A percentile compares a stretch with the other conserved stretches of the same genome.
phyloP scores from a whole-genome alignment of 2,113 vertebrate genomes.

The Orientallactaga bullata region DNA sequence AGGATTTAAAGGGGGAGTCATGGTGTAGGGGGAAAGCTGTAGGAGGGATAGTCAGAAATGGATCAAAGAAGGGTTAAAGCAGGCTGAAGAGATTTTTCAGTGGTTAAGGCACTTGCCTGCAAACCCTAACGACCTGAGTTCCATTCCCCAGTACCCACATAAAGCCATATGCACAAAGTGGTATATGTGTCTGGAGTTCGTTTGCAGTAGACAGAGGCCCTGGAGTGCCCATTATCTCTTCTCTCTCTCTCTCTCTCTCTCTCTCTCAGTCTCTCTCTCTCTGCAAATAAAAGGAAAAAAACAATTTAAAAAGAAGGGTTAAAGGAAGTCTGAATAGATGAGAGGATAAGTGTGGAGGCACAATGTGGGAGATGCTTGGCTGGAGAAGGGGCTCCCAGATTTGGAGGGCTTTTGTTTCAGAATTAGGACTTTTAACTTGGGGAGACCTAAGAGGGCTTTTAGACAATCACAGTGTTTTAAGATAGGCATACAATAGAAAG shows the following conservation, averaged over 20 bases:
- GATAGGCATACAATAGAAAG: background rate
- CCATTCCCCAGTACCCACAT: too few species aligned
- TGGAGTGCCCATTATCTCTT: too few species aligned
- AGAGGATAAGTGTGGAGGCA: background rate
- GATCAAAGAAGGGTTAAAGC: constrained; percentile 29
- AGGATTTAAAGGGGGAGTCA: constrained; percentile 17
- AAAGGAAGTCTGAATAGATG: background rate
- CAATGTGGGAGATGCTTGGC: background rate
- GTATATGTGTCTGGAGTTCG: too few species aligned
- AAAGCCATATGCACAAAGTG: too few species aligned
- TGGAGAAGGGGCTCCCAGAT: background rate
- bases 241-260: too few species aligned
- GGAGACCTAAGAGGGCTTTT: background rate
- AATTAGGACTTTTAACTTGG: background rate
- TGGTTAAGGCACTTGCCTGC: too few species aligned
- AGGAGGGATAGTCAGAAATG: background rate
- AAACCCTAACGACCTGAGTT: too few species aligned
- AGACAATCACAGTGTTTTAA: constrained; percentile 11
- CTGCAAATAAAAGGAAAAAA: too few species aligned
- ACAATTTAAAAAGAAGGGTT: background rate
- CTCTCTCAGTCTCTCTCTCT: too few species aligned
- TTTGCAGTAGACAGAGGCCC: too few species aligned
- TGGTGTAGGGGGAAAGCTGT: background rate
- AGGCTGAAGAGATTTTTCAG: background rate
- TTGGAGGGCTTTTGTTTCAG: background rate